Base-by-base conservation (phyloP, 2,797 vertebrate species). In the Paratrypauchen microcephalus region DNA sequence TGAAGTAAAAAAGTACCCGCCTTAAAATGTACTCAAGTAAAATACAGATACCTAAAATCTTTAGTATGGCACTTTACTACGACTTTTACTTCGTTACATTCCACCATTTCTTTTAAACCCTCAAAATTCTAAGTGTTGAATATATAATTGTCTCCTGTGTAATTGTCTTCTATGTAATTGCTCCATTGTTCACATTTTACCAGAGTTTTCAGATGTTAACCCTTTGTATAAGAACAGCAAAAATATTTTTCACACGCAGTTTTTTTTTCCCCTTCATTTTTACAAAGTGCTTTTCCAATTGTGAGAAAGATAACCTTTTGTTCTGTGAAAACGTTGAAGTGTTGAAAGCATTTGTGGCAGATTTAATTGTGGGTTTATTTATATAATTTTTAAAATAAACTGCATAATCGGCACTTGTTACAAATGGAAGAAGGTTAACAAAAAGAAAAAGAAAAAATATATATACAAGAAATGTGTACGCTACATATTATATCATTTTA, bases 271-370 rank as follows among this genome's bases (percentile, higher is more conserved):
- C 3, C 12, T 41, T 39, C 36, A 12, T 41, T 41, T 57, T 16
- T 50, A 74, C 76, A 79, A 77, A 80, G 56, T 59, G 57, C 57
- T 47, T 71, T 85, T 88, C 82, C 63, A 78, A 84, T 81, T 78
- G 78, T 73, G 83, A 85, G 75, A 75, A 23, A 62, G 66, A 75
- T 75, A 70, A 80, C 72, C 76, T 79, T 77, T 78, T 82, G 54
- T 74, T 81, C 69, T 65, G 24, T 67, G 11, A 23, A 48, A 83
- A 76, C 69, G 72, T 2, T 48, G 47, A 19, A 48, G 19, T 18
- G 70, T 82, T 83, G 16, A 75, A 63, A 75, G 69, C 79, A 72
- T 70, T 76, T 63, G 26, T 78, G 73, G 79, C 73, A 64, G 60
- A 52, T 54, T 61, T 72, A 64, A 69, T 30, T 41, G 23, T 82